These are phyloP conservation scores for Zelleria hepariella DNA, from an alignment of 2,888 invertebrate species.

Conservation along the genomic window DNA sequence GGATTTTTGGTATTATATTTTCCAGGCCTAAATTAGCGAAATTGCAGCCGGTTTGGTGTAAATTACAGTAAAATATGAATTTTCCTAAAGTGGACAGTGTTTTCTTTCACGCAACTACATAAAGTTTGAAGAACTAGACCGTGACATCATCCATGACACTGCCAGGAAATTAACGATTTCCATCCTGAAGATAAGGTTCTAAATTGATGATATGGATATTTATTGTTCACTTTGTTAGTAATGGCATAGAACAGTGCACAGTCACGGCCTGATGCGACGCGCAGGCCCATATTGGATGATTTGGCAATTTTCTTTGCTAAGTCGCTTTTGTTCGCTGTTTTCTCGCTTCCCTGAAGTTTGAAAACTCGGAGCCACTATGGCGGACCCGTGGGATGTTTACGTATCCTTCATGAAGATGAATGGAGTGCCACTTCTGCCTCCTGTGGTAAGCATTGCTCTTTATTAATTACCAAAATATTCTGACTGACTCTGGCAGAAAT, in stretches of 20 bases:
- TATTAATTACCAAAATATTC: neutral
- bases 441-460: conserved; percentile 73
- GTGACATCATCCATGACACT: conserved; percentile 49
- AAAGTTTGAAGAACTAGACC: conserved; percentile 44
- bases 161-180: conserved; percentile 32
- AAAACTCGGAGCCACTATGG: conserved; percentile 45
- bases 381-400: conserved; percentile 70
- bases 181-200: conserved; percentile 23
- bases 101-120: conserved; percentile 9
- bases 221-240: neutral
- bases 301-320: neutral
- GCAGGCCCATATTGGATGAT: conserved; percentile 12
- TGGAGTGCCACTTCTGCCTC: conserved; percentile 81
- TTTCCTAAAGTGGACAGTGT: neutral
- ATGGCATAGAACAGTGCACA: neutral
- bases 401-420: conserved; percentile 81
- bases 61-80: neutral
- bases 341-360: neutral
- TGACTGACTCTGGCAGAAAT: too few species aligned
- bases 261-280: neutral
- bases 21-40: neutral
- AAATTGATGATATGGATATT: conserved; percentile 11
- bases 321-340: neutral
- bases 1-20: neutral
- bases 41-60: neutral